A percentile compares a stretch with the other conserved stretches of the same genome.
Evolutionary conservation across 2,113 vertebrate species (phyloP).

Genomic region (Canis aureus): DNA sequence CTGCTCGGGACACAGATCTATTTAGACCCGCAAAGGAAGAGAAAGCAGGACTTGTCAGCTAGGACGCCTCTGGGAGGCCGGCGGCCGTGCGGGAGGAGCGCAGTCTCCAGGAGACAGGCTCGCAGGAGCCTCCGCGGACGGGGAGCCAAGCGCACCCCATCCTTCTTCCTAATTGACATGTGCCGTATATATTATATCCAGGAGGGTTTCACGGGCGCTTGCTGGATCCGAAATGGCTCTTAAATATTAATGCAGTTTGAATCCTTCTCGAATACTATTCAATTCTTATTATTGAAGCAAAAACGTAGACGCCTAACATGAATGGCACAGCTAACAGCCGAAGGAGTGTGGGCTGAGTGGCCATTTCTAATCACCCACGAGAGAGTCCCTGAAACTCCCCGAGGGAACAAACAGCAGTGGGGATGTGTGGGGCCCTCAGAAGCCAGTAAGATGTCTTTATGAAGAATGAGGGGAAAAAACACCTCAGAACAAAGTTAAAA

Average conservation of each 20-base stretch:
- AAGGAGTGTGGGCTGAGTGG: too few species aligned
- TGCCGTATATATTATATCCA: neutral
- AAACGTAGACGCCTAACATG: neutral
- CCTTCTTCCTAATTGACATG: neutral
- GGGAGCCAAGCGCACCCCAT: neutral
- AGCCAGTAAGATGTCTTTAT: neutral
- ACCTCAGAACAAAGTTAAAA: neutral
- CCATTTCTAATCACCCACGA: neutral
- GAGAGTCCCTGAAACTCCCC: neutral
- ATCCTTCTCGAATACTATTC: constrained; percentile 9
- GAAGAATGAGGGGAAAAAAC: neutral
- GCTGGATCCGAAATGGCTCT: constrained; percentile 42
- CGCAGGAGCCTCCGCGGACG: neutral
- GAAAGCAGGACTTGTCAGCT: neutral
- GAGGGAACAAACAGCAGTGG: neutral
- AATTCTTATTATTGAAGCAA: neutral
- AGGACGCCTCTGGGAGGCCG: neutral
- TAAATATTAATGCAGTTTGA: neutral
- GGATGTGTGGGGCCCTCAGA: neutral
- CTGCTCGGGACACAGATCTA: neutral
- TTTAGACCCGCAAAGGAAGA: constrained; percentile 28
- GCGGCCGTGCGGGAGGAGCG: neutral
- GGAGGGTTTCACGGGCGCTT: neutral
- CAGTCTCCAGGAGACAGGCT: neutral
- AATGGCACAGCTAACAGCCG: neutral